Evolutionary conservation across 2,797 vertebrate species (phyloP), one percentile per base, ranked within the genome.

Genomic region (Hydrophis major): DNA sequence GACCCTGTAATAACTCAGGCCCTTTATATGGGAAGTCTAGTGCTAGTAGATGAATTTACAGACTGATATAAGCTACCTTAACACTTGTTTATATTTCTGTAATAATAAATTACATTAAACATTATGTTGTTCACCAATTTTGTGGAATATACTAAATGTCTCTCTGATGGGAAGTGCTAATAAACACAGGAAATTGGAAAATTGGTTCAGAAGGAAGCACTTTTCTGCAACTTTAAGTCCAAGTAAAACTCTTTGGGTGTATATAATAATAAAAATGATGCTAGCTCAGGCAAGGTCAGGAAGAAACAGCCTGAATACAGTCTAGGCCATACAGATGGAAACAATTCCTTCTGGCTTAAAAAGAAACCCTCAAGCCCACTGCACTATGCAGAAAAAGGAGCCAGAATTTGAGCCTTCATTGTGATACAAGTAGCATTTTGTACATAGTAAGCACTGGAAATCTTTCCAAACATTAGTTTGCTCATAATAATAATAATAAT

Each of bases 41-140:
- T 16, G 90, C 37, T 87, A 91, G 32, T 69, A 87, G 16, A 88
- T 93, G 86, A 61, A 90, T 95, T 94, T 89, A 93, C 69, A 55
- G 94, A 86, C 91, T 61, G 78, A 27, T 16, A 13, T 90, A 91
- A 88, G 86, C 56, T n/a, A 0, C 42, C 55, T 88, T 89, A 28
- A 60, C 66, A 93, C 89, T 83, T 89, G 89, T 88, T 92, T 90
- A 91, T 91, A 74, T 87, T 86, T 87, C 87, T 91, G 87, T 87
- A 93, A 7, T 66, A 53, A 20, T 37, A 94, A 90, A 92, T 90
- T 91, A 91, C 94, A 61, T 42, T 89, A 86, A 86, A 93, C 14
- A 86, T 22, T 8, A 1, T 27, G 20, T 8, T 89, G 61, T 20
- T 92, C 87, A 61, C 0, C 27, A 59, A 0, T n/a, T 88, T 61